Percentiles rank a stretch among this genome's conserved stretches.
Evolutionary conservation across 2,113 vertebrate species (phyloP).

Genomic region (Stigmatopora nigra): DNA sequence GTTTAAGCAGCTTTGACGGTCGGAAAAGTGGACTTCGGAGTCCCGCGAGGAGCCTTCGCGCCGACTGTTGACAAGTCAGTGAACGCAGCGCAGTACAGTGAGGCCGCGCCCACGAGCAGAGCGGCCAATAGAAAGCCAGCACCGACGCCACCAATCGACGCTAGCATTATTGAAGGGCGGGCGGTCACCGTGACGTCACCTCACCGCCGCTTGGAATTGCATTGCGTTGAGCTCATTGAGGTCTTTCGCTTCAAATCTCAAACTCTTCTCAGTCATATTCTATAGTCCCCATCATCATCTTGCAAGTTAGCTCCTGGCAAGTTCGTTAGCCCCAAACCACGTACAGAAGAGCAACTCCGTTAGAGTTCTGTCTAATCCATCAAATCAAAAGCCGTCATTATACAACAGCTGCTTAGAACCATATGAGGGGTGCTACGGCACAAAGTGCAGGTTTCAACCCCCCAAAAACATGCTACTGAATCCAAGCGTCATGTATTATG

Average conservation of each 20-base stretch:
- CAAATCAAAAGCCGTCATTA: too few relatives aligned
- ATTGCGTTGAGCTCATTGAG: background rate
- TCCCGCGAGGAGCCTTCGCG: background rate
- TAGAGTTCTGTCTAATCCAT: too few relatives aligned
- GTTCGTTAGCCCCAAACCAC: too few relatives aligned
- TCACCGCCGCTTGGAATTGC: background rate
- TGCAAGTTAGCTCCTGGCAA: too few relatives aligned
- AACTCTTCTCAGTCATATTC: too few relatives aligned
- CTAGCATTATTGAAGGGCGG: background rate
- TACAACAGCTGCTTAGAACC: too few relatives aligned
- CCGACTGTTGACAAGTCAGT: background rate
- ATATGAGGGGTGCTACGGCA: too few relatives aligned
- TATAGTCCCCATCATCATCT: too few relatives aligned
- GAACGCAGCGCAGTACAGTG: conserved; percentile 46
- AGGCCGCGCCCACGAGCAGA: conserved; percentile 33
- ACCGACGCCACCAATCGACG: conserved; percentile 38
- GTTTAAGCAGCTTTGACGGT: background rate
- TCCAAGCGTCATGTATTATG: too few relatives aligned
- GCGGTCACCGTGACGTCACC: background rate
- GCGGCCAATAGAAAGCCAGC: conserved; percentile 27
- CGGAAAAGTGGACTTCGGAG: background rate
- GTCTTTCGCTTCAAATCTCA: background rate
- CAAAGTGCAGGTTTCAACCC: too few relatives aligned
- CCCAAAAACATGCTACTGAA: background rate
- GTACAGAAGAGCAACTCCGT: too few relatives aligned